Percentiles rank a stretch among this genome's conserved stretches.
These are phyloP conservation scores for Zosterops pallidus DNA, from an alignment of 2,113 vertebrate species.

Conservation along the genomic window DNA sequence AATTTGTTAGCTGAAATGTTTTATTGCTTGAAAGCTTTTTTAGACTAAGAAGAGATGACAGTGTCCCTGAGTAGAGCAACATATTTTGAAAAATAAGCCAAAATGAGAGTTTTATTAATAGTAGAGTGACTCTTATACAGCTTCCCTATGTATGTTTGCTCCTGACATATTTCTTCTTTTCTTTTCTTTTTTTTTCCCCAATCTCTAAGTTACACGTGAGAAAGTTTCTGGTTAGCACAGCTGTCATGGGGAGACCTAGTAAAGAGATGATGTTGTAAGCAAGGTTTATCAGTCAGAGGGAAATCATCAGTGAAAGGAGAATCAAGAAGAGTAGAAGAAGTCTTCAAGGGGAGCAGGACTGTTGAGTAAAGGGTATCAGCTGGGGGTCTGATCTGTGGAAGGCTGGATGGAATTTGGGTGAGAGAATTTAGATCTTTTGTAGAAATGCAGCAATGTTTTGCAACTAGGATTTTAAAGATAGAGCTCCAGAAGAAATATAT, in stretches of 20 bases:
- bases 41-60: not conserved
- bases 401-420: not conserved
- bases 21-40: not conserved
- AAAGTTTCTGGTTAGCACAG: not conserved
- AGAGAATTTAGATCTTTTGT: not conserved
- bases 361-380: not conserved
- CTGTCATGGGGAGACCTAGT: not conserved
- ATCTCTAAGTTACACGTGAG: not conserved
- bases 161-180: not conserved
- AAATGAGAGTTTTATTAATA: not conserved
- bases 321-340: not conserved
- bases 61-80: not conserved
- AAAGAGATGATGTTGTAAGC: not conserved
- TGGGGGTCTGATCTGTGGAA: not conserved
- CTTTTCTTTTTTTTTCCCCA: fast-evolving
- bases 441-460: not conserved
- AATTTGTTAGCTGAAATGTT: not conserved
- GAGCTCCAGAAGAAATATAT: not conserved
- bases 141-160: not conserved
- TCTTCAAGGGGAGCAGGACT: not conserved
- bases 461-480: not conserved
- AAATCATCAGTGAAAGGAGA: not conserved
- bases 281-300: not conserved
- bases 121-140: not conserved
- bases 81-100: not conserved